Base-by-base conservation (phyloP, 2,797 vertebrate species). In the Neosilurus mollespiculum region DNA sequence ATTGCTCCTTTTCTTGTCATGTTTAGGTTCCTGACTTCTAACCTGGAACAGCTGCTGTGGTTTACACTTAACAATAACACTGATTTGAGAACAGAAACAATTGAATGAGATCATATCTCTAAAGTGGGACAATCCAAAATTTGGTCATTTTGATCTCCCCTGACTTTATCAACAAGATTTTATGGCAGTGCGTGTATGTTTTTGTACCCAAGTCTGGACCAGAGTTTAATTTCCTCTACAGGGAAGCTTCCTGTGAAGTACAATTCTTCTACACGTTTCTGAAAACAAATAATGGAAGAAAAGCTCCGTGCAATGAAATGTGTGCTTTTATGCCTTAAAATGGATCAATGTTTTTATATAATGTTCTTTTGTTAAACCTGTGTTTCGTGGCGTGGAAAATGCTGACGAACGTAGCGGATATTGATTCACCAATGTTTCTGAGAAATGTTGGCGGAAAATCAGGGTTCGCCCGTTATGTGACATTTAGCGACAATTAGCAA, bases 11-110 rank as follows among this genome's bases (percentile, higher is more conserved):
- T 78, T 16, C 73, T 58, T 51, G 85, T 58, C 78, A 76, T 83
- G 66, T 86, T 86, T 89, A 87, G 86, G 85, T 90, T 84, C 73
- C 81, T 85, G 86, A 85, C 87, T 82, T 88, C 88, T 90, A 83
- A 80, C 15, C 51, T 4, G 30, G 49, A 65, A 18, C 56, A 14
- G 15, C 16, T 70, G 49, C 65, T 65, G 73, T 67, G 51, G 12
- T 53, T 69, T 15, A 59, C 37, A 72, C 37, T 70, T 30, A 69
- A 59, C 30, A 82, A 58, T 78, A 37, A 58, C 34, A 34, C 1
- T 18, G 14, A 43, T 64, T 53, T 26, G 64, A 58, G 59, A 53
- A 64, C 80, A 78, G 53, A 64, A 67, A 81, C 69, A 66, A 71
- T 73, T 59, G 62, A 73, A 78, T 65, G 43, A 85, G 82, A 54